A percentile compares a stretch with the other conserved stretches of the same genome.
phyloP scores from a whole-genome alignment of 2,888 invertebrate genomes.

The Fragum fragum region DNA sequence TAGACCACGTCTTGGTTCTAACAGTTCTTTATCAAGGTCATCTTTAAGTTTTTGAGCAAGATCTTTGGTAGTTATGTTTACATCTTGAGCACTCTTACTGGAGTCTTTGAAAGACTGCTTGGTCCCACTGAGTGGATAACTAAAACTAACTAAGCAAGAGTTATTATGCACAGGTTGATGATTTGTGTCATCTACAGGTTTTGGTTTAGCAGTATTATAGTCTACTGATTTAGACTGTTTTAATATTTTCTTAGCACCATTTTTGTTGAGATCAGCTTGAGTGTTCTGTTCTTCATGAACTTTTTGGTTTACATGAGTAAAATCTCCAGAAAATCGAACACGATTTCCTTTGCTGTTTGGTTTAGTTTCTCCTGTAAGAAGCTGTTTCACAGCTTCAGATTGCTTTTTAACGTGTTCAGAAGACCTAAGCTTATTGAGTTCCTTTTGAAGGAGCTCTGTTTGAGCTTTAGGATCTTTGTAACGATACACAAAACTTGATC shows the following conservation, averaged over 20 bases:
- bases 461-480: conserved; percentile 55
- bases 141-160: background rate
- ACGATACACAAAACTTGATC: conserved; percentile 44
- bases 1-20: conserved; percentile 33
- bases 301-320: background rate
- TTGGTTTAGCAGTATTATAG: conserved; percentile 4
- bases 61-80: conserved; percentile 12
- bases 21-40: conserved; percentile 23
- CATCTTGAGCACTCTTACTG: conserved; percentile 7
- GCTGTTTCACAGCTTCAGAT: conserved; percentile 55
- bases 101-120: conserved; percentile 5
- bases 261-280: conserved; percentile 32
- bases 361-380: background rate
- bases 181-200: background rate
- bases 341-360: conserved; percentile 14
- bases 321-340: conserved; percentile 25
- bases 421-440: conserved; percentile 54
- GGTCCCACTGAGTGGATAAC: conserved; percentile 45
- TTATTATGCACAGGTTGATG: background rate
- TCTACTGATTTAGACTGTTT: conserved; percentile 48
- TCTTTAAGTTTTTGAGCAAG: conserved; percentile 26
- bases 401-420: conserved; percentile 58
- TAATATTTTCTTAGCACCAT: conserved; percentile 30
- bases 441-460: conserved; percentile 52
- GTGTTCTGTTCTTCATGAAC: conserved; percentile 14